Evolutionary conservation across 2,113 vertebrate species (phyloP), one percentile per base, ranked within the genome.

Genomic region (Oreocharis arfaki): DNA sequence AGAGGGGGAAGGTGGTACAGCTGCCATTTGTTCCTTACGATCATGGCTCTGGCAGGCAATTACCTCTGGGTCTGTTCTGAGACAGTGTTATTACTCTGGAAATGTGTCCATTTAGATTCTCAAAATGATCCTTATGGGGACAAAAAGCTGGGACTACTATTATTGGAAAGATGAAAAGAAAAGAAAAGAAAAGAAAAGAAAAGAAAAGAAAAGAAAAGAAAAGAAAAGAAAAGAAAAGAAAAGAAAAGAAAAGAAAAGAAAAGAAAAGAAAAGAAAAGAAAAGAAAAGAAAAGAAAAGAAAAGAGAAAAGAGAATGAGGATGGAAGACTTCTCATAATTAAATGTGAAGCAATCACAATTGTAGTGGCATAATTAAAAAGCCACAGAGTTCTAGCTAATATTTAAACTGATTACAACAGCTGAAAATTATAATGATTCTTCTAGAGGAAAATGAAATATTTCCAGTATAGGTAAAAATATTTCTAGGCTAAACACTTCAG

Each of bases 281-380:
- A 74, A 74, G 39, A 89, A 57, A 80, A 76, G 47, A 84, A 82
- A 78, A 69, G 35, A 78, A 74, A 74, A 69, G 28, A 86, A 53
- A 89, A 76, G 32, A 83, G 77, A 69, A 69, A 89, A 65, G 39
- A 93, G 10, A 86, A 77, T 33, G 52, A 92, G 35, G 19, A 78
- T 92, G 53, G 53, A 89, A 89, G 53, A 42, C 27, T 46, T 69
- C 70, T 77, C 24, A 32, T 33, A 49, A 73, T 47, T 87, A 84
- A 59, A 75, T 30, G 42, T 67, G 61, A 67, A 59, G 55, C 42
- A 91, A 84, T 87, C 56, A 73, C 32, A 76, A 50, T 30, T 79
- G 49, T 39, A 87, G 88, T 92, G 42, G 21, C 33, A 22, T 52
- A 84, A 89, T 82, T 89, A 57, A 91, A 94, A 94, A 87, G 26